These are phyloP conservation scores for Collichthys lucidus DNA, from an alignment of 2,113 vertebrate genomes.

Conservation along the genomic window DNA sequence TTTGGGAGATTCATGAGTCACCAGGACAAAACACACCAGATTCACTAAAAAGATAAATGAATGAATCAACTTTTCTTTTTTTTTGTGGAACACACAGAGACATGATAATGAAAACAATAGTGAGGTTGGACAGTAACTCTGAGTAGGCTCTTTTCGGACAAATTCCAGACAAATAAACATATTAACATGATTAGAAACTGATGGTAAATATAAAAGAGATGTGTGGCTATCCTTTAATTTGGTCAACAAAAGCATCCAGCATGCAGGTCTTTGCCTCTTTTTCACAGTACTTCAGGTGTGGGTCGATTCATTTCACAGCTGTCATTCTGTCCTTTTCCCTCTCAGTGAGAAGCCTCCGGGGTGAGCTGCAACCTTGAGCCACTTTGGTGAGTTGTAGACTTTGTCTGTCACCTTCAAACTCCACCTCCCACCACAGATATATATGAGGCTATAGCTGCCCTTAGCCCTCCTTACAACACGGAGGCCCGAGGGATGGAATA, in stretches of 20 bases:
- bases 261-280: not conserved
- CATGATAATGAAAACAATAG: not conserved
- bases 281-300: slow-evolving; percentile 32
- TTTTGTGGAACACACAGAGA: not conserved
- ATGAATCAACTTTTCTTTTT: not conserved
- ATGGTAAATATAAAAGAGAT: slow-evolving; percentile 1
- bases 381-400: slow-evolving; percentile 70
- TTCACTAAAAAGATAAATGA: slow-evolving; percentile 28
- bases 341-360: slow-evolving; percentile 49
- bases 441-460: slow-evolving; percentile 52
- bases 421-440: slow-evolving; percentile 50
- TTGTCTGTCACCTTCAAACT: slow-evolving; percentile 76
- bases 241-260: slow-evolving; percentile 19
- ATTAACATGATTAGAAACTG: not conserved
- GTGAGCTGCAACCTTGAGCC: slow-evolving; percentile 74
- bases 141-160: not conserved
- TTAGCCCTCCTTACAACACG: slow-evolving; percentile 48
- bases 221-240: slow-evolving; percentile 1
- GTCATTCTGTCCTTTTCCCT: slow-evolving; percentile 66
- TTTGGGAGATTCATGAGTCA: slow-evolving; percentile 50
- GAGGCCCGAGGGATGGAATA: slow-evolving; percentile 52
- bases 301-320: slow-evolving; percentile 65
- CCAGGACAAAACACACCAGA: slow-evolving; percentile 3
- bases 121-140: not conserved
- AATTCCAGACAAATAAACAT: not conserved